Evolutionary conservation across 2,797 vertebrate species (phyloP).

Genomic region (Helostoma temminkii): DNA sequence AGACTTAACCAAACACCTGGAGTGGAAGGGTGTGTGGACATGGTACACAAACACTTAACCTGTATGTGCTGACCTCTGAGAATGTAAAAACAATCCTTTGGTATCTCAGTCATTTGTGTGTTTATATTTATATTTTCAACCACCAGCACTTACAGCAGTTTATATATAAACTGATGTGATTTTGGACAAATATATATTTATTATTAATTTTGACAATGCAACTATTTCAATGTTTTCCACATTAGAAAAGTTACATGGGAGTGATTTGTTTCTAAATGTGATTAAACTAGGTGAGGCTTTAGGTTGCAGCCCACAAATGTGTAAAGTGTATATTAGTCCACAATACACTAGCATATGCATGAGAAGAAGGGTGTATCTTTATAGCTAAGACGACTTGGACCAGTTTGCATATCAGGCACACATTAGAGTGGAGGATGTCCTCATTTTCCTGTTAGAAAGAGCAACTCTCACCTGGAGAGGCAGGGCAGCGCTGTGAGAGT

Average conservation of each 20-base stretch:
- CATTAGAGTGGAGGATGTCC: too few relatives aligned
- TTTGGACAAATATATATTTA: not conserved
- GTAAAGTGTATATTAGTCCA: not conserved
- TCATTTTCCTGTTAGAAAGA: too few relatives aligned
- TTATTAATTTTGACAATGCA: not conserved
- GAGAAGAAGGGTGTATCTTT: not conserved
- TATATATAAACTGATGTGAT: not conserved
- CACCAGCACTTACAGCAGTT: not conserved
- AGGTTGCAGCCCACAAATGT: not conserved
- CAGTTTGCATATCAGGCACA: too few relatives aligned
- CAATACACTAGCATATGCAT: too few relatives aligned
- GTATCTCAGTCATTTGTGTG: not conserved
- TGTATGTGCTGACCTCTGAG: not conserved
- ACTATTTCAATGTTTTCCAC: not conserved
- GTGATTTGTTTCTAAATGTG: not conserved
- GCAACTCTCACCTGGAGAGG: too few relatives aligned
- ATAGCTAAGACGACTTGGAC: too few relatives aligned
- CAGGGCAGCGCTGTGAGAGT: too few relatives aligned
- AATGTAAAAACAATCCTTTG: not conserved
- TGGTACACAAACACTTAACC: slow-evolving; percentile 38
- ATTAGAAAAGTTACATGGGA: not conserved
- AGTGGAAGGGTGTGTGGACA: slow-evolving; percentile 87
- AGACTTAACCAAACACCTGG: slow-evolving; percentile 85
- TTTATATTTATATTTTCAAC: not conserved
- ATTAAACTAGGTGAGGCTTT: not conserved